Base-by-base conservation (phyloP, 2,888 invertebrate genomes). In the Nebria brevicollis region DNA sequence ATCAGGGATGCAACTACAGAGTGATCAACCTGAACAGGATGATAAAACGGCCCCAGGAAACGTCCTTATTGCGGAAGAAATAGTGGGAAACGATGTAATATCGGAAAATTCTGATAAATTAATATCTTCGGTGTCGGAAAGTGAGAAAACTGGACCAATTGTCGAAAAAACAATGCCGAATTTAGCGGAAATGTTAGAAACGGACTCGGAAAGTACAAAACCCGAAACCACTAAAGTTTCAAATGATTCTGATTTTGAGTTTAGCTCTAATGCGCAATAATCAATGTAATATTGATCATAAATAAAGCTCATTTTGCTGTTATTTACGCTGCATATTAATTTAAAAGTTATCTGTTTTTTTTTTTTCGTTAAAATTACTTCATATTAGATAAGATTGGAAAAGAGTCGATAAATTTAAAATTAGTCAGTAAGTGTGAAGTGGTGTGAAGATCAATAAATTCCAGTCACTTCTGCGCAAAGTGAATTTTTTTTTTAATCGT, bases 181-280 rank as follows among this genome's bases (percentile, higher is more conserved):
- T 81, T 86, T 89, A 10, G 84, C 88, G 84, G 87, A 89, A 41
- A 86, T 89, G 84, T 84, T 89, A 72, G 89, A 89, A 82, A 89
- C 89, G 0, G 89, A 89, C 82, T 87, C 72, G 5, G 89, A 89
- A 83, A 88, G 87, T 82, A 73, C 83, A n/a, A 86, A 86, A 73
- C 87, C 87, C 83, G 86, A 86, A 4, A 54, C 54, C 2, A 86
- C 87, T 20, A 88, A 87, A 84, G 83, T 87, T 65, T 87, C 89
- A 7, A 88, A 88, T 83, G 89, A 89, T 75, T 89, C 88, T 85
- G 89, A 89, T 86, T 89, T 89, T 85, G 88, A 88, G 84, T 87
- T 89, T 83, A 89, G 88, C 84, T 86, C 54, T 54, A 54, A 8
- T 54, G 54, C 54, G 4, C 54, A 54, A 54, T 54, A 54, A 54